A percentile compares a stretch with the other conserved stretches of the same genome.
These are phyloP conservation scores for Pyxicephalus adspersus DNA, from an alignment of 2,113 vertebrate genomes.

Conservation along the genomic window DNA sequence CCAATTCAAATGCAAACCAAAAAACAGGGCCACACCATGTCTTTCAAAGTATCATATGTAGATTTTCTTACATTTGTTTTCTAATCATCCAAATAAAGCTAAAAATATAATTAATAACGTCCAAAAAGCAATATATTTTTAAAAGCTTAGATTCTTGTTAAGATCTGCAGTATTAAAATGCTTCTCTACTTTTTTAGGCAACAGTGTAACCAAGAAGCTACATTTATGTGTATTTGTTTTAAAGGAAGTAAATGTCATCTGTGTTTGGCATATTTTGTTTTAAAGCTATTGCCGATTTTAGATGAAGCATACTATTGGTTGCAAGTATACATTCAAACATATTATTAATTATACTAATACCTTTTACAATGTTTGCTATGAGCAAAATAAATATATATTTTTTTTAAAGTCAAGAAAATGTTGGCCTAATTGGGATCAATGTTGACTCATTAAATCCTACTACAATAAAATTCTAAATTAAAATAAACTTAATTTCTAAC, in stretches of 20 bases:
- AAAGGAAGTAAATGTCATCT: neutral
- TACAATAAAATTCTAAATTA: no score
- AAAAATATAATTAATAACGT: neutral
- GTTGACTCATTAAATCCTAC: no score
- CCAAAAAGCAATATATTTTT: neutral
- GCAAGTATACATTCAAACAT: no score
- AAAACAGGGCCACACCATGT: conserved; percentile 46
- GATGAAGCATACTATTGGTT: no score
- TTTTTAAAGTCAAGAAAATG: no score
- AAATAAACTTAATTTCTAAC: no score
- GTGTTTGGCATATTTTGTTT: neutral
- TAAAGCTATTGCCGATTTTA: no score
- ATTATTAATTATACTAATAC: no score
- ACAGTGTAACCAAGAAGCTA: conserved; percentile 55
- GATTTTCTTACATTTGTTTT: conserved; percentile 45
- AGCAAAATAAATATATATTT: no score
- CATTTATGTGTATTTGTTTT: neutral
- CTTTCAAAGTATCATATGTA: neutral
- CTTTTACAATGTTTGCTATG: no score
- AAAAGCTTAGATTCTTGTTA: neutral
- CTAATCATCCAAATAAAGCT: conserved; percentile 24
- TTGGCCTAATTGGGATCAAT: no score
- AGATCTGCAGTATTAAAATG: neutral
- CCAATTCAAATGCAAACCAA: conserved; percentile 50
- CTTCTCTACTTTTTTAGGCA: conserved; percentile 11